phyloP scores from a whole-genome alignment of 2,797 vertebrate species.

The Sebastes diaconus region DNA sequence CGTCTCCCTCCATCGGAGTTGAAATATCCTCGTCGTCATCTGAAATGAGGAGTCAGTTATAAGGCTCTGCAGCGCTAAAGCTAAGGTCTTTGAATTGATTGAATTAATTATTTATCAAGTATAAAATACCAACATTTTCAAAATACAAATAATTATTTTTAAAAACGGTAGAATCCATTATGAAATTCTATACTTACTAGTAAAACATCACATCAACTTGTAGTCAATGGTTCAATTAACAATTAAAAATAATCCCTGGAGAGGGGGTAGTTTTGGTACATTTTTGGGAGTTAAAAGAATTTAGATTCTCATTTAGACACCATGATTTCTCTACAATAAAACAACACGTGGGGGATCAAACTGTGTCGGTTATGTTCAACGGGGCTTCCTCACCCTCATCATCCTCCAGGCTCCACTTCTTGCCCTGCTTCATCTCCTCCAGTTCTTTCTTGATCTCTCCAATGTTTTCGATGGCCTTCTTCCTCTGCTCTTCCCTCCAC shows the following conservation, averaged over 20 bases:
- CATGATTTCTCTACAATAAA: not conserved
- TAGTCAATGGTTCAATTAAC: not conserved
- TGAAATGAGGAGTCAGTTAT: conserved; percentile 53
- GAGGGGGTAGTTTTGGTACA: not conserved
- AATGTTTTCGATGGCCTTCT: conserved; percentile 97
- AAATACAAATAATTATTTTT: not conserved
- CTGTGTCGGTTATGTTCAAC: not conserved
- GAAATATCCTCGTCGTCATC: conserved; percentile 89
- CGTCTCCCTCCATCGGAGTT: conserved; percentile 84
- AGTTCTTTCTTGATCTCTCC: conserved; percentile 97
- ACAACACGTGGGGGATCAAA: not conserved
- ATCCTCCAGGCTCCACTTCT: conserved; percentile 98
- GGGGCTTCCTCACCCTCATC: conserved; percentile 89
- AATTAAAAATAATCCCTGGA: not conserved
- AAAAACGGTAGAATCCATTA: not conserved
- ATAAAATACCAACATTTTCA: not conserved
- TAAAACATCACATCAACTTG: not conserved
- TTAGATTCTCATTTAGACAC: not conserved
- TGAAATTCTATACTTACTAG: not conserved
- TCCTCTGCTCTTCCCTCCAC: conserved; percentile 97
- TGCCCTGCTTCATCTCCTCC: conserved; percentile 98
- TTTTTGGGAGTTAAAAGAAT: not conserved
- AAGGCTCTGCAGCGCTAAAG: not conserved
- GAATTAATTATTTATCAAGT: not conserved
- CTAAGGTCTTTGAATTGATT: not conserved